Evolutionary conservation across 1,140 invertebrate species (phyloP).

Genomic region (Oreohelix idahoensis): DNA sequence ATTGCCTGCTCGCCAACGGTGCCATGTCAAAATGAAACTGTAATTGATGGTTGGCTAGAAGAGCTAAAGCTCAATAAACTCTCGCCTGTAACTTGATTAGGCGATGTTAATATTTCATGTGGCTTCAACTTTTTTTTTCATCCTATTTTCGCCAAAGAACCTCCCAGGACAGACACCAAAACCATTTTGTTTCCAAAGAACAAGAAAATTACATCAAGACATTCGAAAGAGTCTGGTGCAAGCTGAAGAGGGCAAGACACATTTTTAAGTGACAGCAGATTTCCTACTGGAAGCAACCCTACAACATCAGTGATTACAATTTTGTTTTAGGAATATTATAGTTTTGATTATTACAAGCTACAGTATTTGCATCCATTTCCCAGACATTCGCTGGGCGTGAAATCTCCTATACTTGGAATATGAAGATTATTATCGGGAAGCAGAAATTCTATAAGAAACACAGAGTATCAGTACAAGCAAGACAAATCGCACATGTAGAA

Average conservation of each 20-base stretch:
- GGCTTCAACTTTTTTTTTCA: background rate
- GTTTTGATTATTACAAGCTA: too few relatives aligned
- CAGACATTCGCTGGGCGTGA: too few relatives aligned
- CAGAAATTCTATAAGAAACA: too few relatives aligned
- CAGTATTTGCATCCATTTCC: too few relatives aligned
- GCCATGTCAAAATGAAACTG: constrained; percentile 50
- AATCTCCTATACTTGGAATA: too few relatives aligned
- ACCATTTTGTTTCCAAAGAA: background rate
- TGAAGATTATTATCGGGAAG: too few relatives aligned
- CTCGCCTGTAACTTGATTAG: constrained; percentile 44
- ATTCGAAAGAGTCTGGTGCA: background rate
- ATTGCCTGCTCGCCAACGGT: constrained; percentile 43
- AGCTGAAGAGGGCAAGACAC: background rate
- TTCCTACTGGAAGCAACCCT: too few relatives aligned
- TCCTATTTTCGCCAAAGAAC: background rate
- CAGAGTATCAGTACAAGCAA: too few relatives aligned
- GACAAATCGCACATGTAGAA: too few relatives aligned
- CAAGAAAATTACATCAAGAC: background rate
- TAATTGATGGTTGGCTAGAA: constrained; percentile 44
- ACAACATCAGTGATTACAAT: too few relatives aligned
- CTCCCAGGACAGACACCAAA: background rate
- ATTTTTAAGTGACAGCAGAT: background rate
- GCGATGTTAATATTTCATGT: constrained; percentile 46
- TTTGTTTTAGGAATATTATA: too few relatives aligned
- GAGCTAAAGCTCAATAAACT: constrained; percentile 44